Evolutionary conservation across 2,113 vertebrate genomes (phyloP).

Genomic region (Leucosticte australis): DNA sequence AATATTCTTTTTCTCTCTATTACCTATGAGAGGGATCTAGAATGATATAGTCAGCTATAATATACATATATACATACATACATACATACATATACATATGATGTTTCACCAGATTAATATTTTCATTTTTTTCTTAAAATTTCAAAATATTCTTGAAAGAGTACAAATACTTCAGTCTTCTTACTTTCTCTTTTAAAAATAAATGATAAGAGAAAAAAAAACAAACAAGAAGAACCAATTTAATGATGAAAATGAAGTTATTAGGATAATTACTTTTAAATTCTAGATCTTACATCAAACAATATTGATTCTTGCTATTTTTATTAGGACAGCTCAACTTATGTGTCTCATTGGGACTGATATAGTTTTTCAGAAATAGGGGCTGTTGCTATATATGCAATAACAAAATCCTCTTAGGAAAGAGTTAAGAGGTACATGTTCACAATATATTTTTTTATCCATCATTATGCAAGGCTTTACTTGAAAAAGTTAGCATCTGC

Average conservation of each 20-base stretch:
- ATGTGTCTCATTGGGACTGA: neutral
- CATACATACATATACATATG: too few relatives aligned
- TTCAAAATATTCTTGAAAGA: neutral
- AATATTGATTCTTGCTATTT: neutral
- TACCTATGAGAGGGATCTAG: neutral
- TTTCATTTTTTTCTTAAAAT: neutral
- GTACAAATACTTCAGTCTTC: neutral
- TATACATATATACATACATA: fast-evolving
- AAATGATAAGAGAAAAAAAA: neutral
- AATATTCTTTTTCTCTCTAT: neutral
- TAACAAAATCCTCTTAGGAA: neutral
- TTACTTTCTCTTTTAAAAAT: neutral
- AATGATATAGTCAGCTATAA: neutral
- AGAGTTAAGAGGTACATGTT: neutral
- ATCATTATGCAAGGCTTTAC: neutral
- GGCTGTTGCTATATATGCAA: neutral
- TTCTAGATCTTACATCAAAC: neutral
- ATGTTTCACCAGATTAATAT: neutral
- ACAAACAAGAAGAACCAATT: neutral
- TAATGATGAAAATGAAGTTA: neutral
- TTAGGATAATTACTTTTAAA: neutral
- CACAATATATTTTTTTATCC: neutral
- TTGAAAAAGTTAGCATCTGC: neutral
- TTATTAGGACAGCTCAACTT: neutral
- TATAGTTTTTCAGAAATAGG: neutral